Percentiles rank a stretch among this genome's conserved stretches.
These are phyloP conservation scores for Drosophila algonquin DNA, from an alignment of 2,888 invertebrate genomes.

Conservation along the genomic window DNA sequence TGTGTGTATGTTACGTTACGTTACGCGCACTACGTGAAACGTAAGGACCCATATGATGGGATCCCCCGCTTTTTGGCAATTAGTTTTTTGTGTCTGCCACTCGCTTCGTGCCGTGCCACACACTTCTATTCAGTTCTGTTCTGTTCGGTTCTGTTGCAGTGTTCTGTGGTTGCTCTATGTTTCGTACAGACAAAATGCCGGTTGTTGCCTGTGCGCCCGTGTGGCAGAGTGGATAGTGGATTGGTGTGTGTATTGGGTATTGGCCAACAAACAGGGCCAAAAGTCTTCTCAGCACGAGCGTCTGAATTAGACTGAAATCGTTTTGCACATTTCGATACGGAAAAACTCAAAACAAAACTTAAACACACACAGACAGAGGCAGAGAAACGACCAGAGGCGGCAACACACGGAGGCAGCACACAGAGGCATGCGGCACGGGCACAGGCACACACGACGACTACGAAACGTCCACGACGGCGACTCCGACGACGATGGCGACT, in stretches of 20 bases:
- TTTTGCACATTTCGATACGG: constrained; percentile 84
- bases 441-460: background rate
- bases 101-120: background rate
- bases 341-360: constrained; percentile 83
- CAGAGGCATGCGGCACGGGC: background rate
- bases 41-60: constrained; percentile 1
- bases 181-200: background rate
- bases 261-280: constrained; percentile 75
- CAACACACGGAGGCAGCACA: background rate
- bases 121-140: constrained; percentile 3
- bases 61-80: constrained; percentile 27
- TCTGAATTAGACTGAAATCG: constrained; percentile 84
- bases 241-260: constrained; percentile 26
- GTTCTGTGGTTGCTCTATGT: background rate
- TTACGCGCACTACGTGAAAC: constrained; percentile 59
- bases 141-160: constrained; percentile 6
- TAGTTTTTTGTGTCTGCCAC: constrained; percentile 3
- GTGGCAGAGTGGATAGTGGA: too few relatives aligned
- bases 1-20: constrained; percentile 37
- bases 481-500: background rate
- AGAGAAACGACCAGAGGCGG: background rate
- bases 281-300: constrained; percentile 84
- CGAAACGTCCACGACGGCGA: background rate
- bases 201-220: background rate
- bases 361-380: constrained; percentile 51